Evolutionary conservation across 2,888 invertebrate genomes (phyloP).

Genomic region (Lomographa bimaculata): DNA sequence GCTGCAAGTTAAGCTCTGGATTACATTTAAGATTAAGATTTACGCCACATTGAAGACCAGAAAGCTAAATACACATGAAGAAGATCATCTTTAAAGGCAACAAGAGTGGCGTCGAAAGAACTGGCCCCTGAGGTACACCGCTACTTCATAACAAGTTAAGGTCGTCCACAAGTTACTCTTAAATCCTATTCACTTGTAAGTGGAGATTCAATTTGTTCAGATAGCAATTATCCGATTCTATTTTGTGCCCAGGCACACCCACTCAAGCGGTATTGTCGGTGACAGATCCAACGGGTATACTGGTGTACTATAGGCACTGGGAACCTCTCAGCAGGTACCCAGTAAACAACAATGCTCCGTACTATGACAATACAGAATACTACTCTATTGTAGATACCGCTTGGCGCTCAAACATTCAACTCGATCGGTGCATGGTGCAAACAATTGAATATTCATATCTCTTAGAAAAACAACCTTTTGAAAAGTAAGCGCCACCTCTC

Average conservation of each 20-base stretch:
- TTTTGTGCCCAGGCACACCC: constrained; percentile 49
- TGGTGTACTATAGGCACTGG: constrained; percentile 6
- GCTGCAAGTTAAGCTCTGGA: no score
- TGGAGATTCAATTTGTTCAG: constrained; percentile 28
- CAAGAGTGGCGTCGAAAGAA: no score
- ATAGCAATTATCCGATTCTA: constrained; percentile 42
- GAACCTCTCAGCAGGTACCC: constrained; percentile 25
- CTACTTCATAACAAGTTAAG: no score
- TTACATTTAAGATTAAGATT: no score
- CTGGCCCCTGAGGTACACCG: no score
- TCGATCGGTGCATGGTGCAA: no score
- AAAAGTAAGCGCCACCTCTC: constrained; percentile 71
- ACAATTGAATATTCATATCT: constrained; percentile 38
- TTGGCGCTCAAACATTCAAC: constrained; percentile 50
- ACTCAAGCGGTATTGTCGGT: constrained; percentile 44
- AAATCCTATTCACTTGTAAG: constrained; percentile 20
- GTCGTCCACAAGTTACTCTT: no score
- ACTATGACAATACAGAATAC: constrained; percentile 3
- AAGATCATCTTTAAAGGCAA: no score
- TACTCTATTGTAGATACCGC: constrained; percentile 39
- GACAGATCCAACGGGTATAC: constrained; percentile 31
- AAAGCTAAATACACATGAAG: no score
- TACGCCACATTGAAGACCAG: no score
- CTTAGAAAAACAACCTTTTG: constrained; percentile 66
- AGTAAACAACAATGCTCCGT: constrained; percentile 4